A percentile compares a stretch with the other conserved stretches of the same genome.
Conservation (phyloP, 2,113 vertebrate species). For the Maccullochella peelii region DNA sequence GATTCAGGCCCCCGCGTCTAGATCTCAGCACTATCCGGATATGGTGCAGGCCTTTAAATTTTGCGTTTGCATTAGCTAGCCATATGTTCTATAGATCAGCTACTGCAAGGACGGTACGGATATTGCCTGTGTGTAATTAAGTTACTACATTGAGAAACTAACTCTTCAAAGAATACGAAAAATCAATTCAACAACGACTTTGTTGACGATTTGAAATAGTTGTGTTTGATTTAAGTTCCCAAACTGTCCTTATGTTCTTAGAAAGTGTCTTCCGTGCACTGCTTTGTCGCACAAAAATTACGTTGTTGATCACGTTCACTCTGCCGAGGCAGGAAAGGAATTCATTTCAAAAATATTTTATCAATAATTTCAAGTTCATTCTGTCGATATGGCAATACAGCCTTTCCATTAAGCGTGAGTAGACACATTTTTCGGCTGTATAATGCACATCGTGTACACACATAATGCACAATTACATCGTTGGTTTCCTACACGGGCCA, state of each 20-base stretch:
- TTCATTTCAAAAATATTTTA: conserved; percentile 17
- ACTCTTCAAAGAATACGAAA: background rate
- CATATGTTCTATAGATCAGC: conserved; percentile 38
- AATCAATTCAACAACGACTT: accelerated
- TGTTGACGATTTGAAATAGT: accelerated
- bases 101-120: background rate
- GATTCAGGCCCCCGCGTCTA: background rate
- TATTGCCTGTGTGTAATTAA: conserved; percentile 52
- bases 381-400: background rate
- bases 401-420: conserved; percentile 44
- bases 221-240: background rate
- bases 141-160: background rate
- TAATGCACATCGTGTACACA: no score
- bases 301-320: conserved; percentile 66
- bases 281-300: conserved; percentile 52
- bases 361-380: background rate
- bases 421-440: background rate
- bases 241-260: background rate
- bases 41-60: accelerated
- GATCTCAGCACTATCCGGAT: background rate
- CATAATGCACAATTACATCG: no score
- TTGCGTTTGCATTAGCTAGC: accelerated
- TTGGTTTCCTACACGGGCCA: background rate
- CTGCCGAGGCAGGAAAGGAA: conserved; percentile 59
- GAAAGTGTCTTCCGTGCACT: no score